These are phyloP conservation scores for Podocnemis expansa DNA, from an alignment of 2,113 vertebrate species.

Conservation along the genomic window DNA sequence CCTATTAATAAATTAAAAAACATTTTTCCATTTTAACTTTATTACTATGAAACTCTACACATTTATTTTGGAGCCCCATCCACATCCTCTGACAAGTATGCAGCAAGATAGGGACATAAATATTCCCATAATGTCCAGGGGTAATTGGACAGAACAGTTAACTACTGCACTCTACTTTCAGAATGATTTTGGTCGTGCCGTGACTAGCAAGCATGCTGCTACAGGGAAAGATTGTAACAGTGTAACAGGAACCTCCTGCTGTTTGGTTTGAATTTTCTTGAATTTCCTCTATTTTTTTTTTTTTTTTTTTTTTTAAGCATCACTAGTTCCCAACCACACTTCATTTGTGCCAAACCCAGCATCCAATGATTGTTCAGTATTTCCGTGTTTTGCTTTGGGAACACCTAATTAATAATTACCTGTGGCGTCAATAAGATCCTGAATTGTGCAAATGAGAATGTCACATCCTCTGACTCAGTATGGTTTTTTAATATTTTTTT, in stretches of 20 bases:
- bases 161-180: background rate
- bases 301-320: background rate
- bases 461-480: constrained; percentile 66
- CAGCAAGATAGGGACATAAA: background rate
- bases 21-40: background rate
- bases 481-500: constrained; percentile 34
- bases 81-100: background rate
- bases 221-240: background rate
- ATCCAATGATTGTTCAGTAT: constrained; percentile 39
- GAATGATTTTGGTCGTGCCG: background rate
- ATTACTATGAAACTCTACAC: background rate
- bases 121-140: background rate
- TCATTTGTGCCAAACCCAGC: constrained; percentile 17
- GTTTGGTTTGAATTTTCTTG: constrained; percentile 50
- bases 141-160: background rate
- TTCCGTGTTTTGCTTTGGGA: constrained; percentile 41
- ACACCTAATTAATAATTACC: constrained; percentile 43
- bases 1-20: background rate
- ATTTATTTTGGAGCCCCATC: background rate
- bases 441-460: constrained; percentile 60
- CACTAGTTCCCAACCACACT: background rate
- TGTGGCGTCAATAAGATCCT: constrained; percentile 36
- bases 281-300: constrained; percentile 17
- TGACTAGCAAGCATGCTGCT: background rate
- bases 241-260: constrained; percentile 48